Evolutionary conservation across 2,888 invertebrate genomes (phyloP).

Genomic region (Napeogenes sylphis): DNA sequence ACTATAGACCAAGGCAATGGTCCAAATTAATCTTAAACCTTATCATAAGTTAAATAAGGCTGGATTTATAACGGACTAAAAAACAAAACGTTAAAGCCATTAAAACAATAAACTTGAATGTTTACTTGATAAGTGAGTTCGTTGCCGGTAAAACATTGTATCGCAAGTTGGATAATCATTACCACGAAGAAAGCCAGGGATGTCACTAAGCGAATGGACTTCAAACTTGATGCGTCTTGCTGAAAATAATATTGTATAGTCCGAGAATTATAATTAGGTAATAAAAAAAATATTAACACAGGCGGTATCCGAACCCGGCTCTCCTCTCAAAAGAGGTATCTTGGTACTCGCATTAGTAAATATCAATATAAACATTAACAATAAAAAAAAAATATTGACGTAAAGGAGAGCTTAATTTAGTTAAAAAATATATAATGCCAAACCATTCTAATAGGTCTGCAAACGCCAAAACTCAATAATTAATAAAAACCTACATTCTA

Average conservation of each 20-base stretch:
- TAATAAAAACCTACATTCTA: background rate
- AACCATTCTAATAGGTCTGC: background rate
- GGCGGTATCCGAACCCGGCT: too few species aligned
- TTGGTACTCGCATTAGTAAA: too few species aligned
- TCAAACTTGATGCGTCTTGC: constrained; percentile 68
- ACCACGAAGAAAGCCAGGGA: constrained; percentile 67
- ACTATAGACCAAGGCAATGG: too few species aligned
- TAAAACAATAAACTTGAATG: background rate
- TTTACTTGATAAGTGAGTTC: constrained; percentile 64
- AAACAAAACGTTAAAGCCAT: background rate
- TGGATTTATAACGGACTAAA: too few species aligned
- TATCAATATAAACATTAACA: too few species aligned
- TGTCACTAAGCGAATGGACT: constrained; percentile 58
- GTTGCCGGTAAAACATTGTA: constrained; percentile 68
- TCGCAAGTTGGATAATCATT: constrained; percentile 66
- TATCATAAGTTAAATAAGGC: too few species aligned
- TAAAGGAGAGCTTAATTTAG: too few species aligned
- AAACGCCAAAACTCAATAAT: background rate
- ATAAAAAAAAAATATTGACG: too few species aligned
- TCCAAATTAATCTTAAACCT: too few species aligned
- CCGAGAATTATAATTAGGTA: constrained; percentile 3
- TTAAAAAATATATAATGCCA: too few species aligned
- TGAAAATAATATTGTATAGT: constrained; percentile 42
- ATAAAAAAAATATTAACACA: background rate
- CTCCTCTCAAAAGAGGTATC: too few species aligned